Conservation (phyloP, 2,888 invertebrate genomes). For the Mayetiola destructor region DNA sequence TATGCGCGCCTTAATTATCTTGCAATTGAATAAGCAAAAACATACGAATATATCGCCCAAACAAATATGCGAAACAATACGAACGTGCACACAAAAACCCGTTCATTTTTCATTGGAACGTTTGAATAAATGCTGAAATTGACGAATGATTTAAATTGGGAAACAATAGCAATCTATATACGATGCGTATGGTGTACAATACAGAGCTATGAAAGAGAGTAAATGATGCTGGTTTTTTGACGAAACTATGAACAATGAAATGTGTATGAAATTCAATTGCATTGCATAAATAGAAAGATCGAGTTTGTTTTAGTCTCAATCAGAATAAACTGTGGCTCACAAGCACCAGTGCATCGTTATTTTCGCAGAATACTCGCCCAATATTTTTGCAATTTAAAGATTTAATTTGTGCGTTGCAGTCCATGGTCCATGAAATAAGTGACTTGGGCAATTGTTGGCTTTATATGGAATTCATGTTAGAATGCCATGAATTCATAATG, state of each 20-base stretch:
- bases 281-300: background rate
- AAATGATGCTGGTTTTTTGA: background rate
- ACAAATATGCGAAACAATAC: no score
- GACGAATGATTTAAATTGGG: constrained; percentile 9
- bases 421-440: no score
- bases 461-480: no score
- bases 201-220: background rate
- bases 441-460: no score
- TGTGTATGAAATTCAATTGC: background rate
- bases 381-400: background rate
- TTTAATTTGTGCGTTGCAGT: background rate
- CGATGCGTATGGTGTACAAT: no score
- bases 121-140: background rate
- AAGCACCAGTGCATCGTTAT: background rate
- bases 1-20: background rate
- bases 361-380: constrained; percentile 2
- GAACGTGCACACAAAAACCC: no score
- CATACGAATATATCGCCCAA: background rate
- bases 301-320: constrained; percentile 7
- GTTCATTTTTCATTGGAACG: background rate
- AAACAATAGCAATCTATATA: no score
- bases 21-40: background rate
- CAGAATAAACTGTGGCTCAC: no score
- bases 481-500: no score
- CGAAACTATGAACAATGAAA: background rate